These are phyloP conservation scores for Gyrodactylus bullatarudis DNA, from an alignment of 1,140 invertebrate species.

Conservation along the genomic window DNA sequence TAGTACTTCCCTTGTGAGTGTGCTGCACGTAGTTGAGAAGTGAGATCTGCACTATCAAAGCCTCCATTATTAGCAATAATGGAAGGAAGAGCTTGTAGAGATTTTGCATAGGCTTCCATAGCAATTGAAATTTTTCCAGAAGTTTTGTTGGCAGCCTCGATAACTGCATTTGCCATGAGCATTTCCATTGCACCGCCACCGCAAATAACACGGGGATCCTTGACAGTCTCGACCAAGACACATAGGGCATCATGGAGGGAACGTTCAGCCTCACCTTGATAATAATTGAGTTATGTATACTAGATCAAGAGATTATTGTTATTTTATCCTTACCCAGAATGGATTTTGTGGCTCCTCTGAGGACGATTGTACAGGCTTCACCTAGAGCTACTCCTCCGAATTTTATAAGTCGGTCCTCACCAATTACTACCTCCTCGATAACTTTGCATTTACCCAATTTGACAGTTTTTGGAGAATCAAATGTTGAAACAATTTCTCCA, in stretches of 20 bases:
- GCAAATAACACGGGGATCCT: slow-evolving; percentile 53
- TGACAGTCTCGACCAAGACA: slow-evolving; percentile 69
- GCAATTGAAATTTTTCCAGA: slow-evolving; percentile 83
- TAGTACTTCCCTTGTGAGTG: slow-evolving; percentile 42
- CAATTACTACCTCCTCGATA: slow-evolving; percentile 91
- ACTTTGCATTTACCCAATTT: slow-evolving; percentile 68
- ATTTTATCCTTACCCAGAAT: too few relatives aligned
- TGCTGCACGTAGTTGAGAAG: slow-evolving; percentile 50
- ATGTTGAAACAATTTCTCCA: slow-evolving; percentile 91
- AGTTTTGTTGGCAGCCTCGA: slow-evolving; percentile 36
- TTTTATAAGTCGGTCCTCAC: slow-evolving; percentile 68
- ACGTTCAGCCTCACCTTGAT: slow-evolving; percentile 86
- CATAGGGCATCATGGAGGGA: slow-evolving; percentile 91
- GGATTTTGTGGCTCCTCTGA: slow-evolving; percentile 91
- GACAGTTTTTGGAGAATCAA: slow-evolving; percentile 58
- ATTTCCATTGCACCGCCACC: slow-evolving; percentile 35
- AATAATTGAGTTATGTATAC: too few relatives aligned
- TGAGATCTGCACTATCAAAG: slow-evolving; percentile 70
- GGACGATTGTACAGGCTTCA: slow-evolving; percentile 77
- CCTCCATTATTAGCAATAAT: slow-evolving; percentile 92
- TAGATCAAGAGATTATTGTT: too few relatives aligned
- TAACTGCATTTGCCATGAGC: slow-evolving; percentile 7
- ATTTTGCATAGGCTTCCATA: slow-evolving; percentile 69
- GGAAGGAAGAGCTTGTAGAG: slow-evolving; percentile 47
- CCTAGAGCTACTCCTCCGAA: slow-evolving; percentile 31